Evolutionary conservation across 2,113 vertebrate genomes (phyloP).

Genomic region (Engystomops pustulosus): DNA sequence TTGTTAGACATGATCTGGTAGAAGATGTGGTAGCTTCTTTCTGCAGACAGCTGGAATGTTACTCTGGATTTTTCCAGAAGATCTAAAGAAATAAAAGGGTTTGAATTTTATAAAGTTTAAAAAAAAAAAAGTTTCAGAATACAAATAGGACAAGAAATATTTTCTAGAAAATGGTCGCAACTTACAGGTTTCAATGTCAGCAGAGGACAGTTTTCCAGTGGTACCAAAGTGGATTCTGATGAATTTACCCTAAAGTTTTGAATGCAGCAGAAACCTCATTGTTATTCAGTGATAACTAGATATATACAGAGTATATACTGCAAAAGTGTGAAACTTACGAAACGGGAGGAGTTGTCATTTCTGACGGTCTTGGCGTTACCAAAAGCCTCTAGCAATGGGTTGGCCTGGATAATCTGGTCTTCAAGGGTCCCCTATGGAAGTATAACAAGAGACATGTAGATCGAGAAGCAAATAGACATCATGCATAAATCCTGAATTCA

Average conservation of each 20-base stretch:
- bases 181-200: slow-evolving; percentile 69
- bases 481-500: too few species aligned
- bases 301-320: neutral
- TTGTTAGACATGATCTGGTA: slow-evolving; percentile 68
- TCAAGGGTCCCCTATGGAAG: slow-evolving; percentile 64
- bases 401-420: slow-evolving; percentile 67
- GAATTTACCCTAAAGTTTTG: slow-evolving; percentile 69
- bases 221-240: slow-evolving; percentile 72
- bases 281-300: neutral
- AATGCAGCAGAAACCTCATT: neutral
- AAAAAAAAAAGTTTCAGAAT: neutral
- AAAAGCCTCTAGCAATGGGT: slow-evolving; percentile 65
- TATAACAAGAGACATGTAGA: neutral
- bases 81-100: slow-evolving; percentile 57
- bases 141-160: neutral
- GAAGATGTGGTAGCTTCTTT: slow-evolving; percentile 65
- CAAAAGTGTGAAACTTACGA: slow-evolving; percentile 46
- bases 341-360: slow-evolving; percentile 64
- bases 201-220: slow-evolving; percentile 66
- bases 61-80: slow-evolving; percentile 65
- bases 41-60: slow-evolving; percentile 64
- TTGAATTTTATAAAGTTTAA: too few species aligned
- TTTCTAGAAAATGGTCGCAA: neutral
- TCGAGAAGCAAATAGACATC: too few species aligned
- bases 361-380: slow-evolving; percentile 63